Evolutionary conservation across 2,797 vertebrate genomes (phyloP), one percentile per base, ranked within the genome.

Genomic region (Gila robusta): DNA sequence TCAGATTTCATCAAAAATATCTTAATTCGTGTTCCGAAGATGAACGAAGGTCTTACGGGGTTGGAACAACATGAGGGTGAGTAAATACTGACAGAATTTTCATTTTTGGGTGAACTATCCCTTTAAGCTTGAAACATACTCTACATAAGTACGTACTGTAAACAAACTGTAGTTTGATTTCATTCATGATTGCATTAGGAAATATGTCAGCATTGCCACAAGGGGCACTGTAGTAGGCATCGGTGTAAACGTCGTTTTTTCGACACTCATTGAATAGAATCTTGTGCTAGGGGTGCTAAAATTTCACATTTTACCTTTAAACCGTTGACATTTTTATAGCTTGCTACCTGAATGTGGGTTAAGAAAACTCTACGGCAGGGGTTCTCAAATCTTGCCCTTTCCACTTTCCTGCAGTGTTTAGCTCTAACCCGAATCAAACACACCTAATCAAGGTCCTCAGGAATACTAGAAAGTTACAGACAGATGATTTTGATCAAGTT

Each of bases 121-220:
- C 28, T 32, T 32, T 32, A 32, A 35, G 49, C 74, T 32, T 23
- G 54, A 77, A 84, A 78, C 35, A 56, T 44, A 44, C n/a, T 78
- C 73, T 77, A 84, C 47, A 37, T 39, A 70, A 84, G 47, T 70
- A 69, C n/a, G 26, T 66, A 66, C 28, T 66, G 64, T 54, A 37
- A 84, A 67, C 64, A 37, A 74, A 49, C 21, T 17, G 12, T 49
- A 64, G 26, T 49, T 74, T 47, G 56, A 74, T 64, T 74, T 73
- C 71, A 83, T 44, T 37, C 41, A 64, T 37, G 5, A 1, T 47
- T 47, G 32, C 67, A n/a, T 81, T 62, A 59, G 23, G 14, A 54
- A 81, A 81, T 70, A 49, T 69, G 7, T 84, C 44, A 72, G 79
- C 47, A 54, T 54, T 81, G 32, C 79, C 66, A 54, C 81, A 72